Base-by-base conservation (phyloP, 2,888 invertebrate species). In the Pyrrhia umbra region DNA sequence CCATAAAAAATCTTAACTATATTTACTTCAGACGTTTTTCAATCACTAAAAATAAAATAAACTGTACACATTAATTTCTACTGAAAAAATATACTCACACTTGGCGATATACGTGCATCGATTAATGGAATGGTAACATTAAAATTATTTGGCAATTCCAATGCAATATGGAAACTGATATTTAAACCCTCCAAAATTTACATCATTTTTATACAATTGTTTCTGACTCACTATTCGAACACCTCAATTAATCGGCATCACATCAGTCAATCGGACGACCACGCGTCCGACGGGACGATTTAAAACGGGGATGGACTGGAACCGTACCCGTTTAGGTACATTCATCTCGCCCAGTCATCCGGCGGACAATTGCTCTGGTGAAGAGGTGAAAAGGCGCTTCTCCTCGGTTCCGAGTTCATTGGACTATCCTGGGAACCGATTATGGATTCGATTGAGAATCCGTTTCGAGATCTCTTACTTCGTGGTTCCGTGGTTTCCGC, bases 311-410 rank as follows among this genome's bases (percentile, higher is more conserved):
- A 83, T 67, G 87, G 86, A 83, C 84, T 87, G 56, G 88, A 85
- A 62, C 88, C 88, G 82, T 86, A 88, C 88, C 90, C 91, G 88
- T 83, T 84, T 30, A 89, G 87, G 61, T 87, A 93, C 89, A 90
- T 96, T 96, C 96, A 97, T 95, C 97, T 96, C 81, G 95, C 95
- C 96, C 96, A 96, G 84, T 96, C 96, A 63, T 96, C 96, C 16
- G 95, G 93, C 59, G 95, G 93, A 20, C 86, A 85, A 68, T 66
- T 83, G 39, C 84, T 86, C 50, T 88, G 90, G 72, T 95, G 95
- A 1, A 97, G 92, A 5, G 97, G 97, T 1, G 97, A 97, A 86
- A 97, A 97, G 8, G 97, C 97, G 71, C 95, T 95, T 60, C 93
- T 85, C 37, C 94, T 75, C 0, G 93, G 93, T 84, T 94, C 94